Conservation (phyloP, 1,140 invertebrate genomes). For the Sogatella furcifera region DNA sequence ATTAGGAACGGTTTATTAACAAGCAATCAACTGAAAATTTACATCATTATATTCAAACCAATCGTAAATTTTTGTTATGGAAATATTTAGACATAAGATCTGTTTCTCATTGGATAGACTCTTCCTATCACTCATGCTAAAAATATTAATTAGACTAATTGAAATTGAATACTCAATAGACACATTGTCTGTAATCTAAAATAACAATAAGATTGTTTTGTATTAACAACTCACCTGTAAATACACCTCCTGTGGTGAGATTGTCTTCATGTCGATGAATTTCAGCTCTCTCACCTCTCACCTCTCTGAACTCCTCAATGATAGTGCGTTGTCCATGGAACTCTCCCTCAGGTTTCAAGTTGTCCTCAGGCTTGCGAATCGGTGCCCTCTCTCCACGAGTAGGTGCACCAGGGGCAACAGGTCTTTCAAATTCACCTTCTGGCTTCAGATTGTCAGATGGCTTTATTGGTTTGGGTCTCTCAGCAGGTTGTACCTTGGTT, state of each 20-base stretch:
- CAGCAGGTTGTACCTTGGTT: slow-evolving; percentile 28
- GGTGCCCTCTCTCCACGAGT: slow-evolving; percentile 36
- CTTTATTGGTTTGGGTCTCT: slow-evolving; percentile 33
- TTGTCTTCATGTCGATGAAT: slow-evolving; percentile 34
- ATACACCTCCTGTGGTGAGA: slow-evolving; percentile 40
- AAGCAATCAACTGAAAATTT: no score
- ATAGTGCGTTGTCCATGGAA: slow-evolving; percentile 30
- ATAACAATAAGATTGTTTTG: no score
- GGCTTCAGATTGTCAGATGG: slow-evolving; percentile 31
- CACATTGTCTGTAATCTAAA: no score
- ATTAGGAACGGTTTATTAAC: no score
- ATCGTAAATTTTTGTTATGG: no score
- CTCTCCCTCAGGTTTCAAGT: slow-evolving; percentile 41
- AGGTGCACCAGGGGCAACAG: slow-evolving; percentile 31
- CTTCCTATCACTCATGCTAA: no score
- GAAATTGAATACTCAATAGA: no score
- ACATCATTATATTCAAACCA: no score
- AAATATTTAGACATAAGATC: no score
- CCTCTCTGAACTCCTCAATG: slow-evolving; percentile 42
- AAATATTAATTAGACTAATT: no score
- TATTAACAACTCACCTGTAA: slow-evolving; percentile 21
- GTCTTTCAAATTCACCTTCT: slow-evolving; percentile 40
- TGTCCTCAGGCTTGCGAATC: slow-evolving; percentile 39
- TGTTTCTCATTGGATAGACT: no score
- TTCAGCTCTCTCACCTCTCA: slow-evolving; percentile 28